phyloP scores from a whole-genome alignment of 2,797 vertebrate species.

The Hippopotamyrus pictus region DNA sequence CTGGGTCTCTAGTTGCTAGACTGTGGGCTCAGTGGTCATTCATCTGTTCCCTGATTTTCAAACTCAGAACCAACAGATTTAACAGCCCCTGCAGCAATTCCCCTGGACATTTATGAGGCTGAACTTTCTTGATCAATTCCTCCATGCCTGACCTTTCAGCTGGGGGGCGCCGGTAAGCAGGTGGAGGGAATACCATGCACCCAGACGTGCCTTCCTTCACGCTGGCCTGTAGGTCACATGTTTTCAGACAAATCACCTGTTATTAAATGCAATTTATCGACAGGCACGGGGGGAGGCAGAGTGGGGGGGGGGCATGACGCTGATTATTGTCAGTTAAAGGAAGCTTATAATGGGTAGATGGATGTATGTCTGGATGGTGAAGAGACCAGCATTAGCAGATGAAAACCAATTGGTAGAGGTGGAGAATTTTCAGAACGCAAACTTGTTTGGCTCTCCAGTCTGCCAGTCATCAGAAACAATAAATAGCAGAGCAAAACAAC shows the following conservation, averaged over 20 bases:
- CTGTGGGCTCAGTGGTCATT: not conserved
- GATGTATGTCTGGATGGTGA: not conserved
- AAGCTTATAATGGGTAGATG: not conserved
- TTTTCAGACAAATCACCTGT: not conserved
- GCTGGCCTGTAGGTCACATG: not conserved
- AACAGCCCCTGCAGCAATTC: not conserved
- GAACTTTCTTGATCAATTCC: not conserved
- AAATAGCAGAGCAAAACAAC: not conserved
- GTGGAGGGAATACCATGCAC: not conserved
- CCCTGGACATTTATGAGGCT: not conserved
- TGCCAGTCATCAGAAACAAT: not conserved
- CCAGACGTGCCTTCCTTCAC: not conserved
- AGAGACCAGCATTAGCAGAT: not conserved
- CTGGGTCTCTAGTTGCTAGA: not conserved
- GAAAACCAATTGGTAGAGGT: not conserved
- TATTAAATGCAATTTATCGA: not conserved
- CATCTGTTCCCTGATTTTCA: not conserved
- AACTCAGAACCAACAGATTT: not conserved
- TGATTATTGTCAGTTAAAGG: not conserved
- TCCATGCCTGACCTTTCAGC: not conserved
- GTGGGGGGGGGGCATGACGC: not conserved
- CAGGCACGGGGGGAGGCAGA: not conserved
- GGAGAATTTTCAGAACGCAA: not conserved
- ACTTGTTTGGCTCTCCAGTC: not conserved
- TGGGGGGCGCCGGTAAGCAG: not conserved